A percentile compares a stretch with the other conserved stretches of the same genome.
Evolutionary conservation across 2,113 vertebrate species (phyloP).

Genomic region (Embiotoca jacksoni): DNA sequence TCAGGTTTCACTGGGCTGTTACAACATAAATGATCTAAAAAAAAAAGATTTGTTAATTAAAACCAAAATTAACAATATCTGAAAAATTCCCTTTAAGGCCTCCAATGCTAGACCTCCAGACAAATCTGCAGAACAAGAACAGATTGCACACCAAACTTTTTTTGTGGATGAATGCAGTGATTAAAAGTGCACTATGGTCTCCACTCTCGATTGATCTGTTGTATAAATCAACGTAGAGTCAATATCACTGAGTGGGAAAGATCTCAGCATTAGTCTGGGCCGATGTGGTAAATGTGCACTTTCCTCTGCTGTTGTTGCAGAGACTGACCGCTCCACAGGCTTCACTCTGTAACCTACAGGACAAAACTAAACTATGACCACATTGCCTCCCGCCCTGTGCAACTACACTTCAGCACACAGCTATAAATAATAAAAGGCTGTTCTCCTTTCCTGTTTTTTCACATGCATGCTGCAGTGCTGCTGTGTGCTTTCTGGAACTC

Average conservation of each 20-base stretch:
- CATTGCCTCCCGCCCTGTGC: background rate
- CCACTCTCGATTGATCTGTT: slow-evolving; percentile 7
- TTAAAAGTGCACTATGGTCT: slow-evolving; percentile 3
- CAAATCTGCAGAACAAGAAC: background rate
- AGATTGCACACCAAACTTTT: background rate
- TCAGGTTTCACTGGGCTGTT: background rate
- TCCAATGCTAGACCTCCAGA: background rate
- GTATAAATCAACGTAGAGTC: slow-evolving; percentile 9
- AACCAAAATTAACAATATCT: slow-evolving; percentile 10
- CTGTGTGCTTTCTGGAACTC: background rate
- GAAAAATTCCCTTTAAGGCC: background rate
- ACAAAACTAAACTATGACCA: slow-evolving; percentile 9
- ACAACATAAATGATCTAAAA: background rate
- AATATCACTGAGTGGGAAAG: background rate
- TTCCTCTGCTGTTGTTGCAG: background rate
- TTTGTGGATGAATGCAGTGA: background rate
- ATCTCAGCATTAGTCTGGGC: background rate
- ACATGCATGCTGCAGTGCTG: slow-evolving; percentile 10
- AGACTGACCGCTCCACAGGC: background rate
- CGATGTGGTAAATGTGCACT: background rate
- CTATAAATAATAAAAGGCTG: slow-evolving; percentile 41
- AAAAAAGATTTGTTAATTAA: background rate
- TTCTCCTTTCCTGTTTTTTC: slow-evolving; percentile 10
- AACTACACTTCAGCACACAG: slow-evolving; percentile 23
- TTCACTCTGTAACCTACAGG: slow-evolving; percentile 19